Conservation (phyloP, 2,113 vertebrate genomes). For the Sylvia atricapilla region DNA sequence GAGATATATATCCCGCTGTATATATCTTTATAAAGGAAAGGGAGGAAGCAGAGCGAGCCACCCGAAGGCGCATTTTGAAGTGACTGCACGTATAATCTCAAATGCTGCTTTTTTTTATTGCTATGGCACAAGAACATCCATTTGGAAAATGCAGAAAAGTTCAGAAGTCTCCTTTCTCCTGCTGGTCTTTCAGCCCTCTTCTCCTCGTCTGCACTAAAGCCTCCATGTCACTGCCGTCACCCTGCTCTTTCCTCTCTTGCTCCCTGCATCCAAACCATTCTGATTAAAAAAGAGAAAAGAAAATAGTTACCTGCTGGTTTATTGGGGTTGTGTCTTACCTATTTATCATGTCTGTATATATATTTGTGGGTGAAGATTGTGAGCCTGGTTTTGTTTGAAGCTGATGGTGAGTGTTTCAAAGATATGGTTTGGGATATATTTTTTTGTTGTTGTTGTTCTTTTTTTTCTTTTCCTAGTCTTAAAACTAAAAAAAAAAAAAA, state of each 20-base stretch:
- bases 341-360: slow-evolving; percentile 73
- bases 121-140: slow-evolving; percentile 73
- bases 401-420: slow-evolving; percentile 58
- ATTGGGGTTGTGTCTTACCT: slow-evolving; percentile 56
- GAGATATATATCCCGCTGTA: background rate
- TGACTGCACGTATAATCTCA: slow-evolving; percentile 77
- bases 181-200: slow-evolving; percentile 15
- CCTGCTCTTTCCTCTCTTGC: background rate
- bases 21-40: slow-evolving; percentile 47
- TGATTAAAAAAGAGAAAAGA: slow-evolving; percentile 24
- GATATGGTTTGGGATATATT: slow-evolving; percentile 66
- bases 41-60: slow-evolving; percentile 57
- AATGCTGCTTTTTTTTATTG: slow-evolving; percentile 83
- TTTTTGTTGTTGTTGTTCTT: slow-evolving; percentile 5
- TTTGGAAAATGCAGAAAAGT: slow-evolving; percentile 62
- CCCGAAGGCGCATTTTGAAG: slow-evolving; percentile 74
- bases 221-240: slow-evolving; percentile 13
- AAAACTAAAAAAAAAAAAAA: slow-evolving; percentile 71
- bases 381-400: slow-evolving; percentile 64
- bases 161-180: slow-evolving; percentile 64
- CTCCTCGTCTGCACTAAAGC: slow-evolving; percentile 57
- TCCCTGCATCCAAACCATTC: slow-evolving; percentile 39
- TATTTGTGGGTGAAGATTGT: slow-evolving; percentile 66
- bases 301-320: slow-evolving; percentile 51
- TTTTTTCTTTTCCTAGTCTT: slow-evolving; percentile 72